Conservation (phyloP, 2,113 vertebrate species). For the Mirounga angustirostris region DNA sequence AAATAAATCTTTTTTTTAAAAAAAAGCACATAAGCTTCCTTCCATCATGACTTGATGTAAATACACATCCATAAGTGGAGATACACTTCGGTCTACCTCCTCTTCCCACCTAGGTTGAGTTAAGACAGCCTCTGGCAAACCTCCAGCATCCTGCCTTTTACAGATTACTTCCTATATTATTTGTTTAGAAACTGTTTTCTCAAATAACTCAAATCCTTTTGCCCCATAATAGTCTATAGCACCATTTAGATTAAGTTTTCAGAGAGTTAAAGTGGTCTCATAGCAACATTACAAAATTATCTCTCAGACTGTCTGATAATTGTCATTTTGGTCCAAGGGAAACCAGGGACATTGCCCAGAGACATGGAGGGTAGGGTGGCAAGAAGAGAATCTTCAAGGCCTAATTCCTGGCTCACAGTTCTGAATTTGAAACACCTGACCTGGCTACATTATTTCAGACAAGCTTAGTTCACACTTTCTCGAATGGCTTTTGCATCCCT, state of each 20-base stretch:
- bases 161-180: background rate
- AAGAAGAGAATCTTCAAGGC: background rate
- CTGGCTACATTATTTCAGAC: background rate
- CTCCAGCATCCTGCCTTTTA: background rate
- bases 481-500: background rate
- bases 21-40: background rate
- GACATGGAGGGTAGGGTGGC: background rate
- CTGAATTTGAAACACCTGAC: background rate
- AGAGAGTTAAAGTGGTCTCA: constrained; percentile 6
- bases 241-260: background rate
- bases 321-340: constrained; percentile 43
- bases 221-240: background rate
- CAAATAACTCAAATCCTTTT: background rate
- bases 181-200: background rate
- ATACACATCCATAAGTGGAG: background rate
- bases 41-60: background rate
- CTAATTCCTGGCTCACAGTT: background rate
- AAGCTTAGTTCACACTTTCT: background rate
- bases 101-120: background rate
- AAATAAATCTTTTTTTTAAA: background rate
- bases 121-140: background rate
- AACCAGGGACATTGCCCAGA: background rate
- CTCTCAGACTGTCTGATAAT: background rate
- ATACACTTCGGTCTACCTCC: background rate
- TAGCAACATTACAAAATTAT: constrained; percentile 40